Evolutionary conservation across 1,140 invertebrate genomes (phyloP), one percentile per base, ranked within the genome.

Genomic region (Apis cerana): DNA sequence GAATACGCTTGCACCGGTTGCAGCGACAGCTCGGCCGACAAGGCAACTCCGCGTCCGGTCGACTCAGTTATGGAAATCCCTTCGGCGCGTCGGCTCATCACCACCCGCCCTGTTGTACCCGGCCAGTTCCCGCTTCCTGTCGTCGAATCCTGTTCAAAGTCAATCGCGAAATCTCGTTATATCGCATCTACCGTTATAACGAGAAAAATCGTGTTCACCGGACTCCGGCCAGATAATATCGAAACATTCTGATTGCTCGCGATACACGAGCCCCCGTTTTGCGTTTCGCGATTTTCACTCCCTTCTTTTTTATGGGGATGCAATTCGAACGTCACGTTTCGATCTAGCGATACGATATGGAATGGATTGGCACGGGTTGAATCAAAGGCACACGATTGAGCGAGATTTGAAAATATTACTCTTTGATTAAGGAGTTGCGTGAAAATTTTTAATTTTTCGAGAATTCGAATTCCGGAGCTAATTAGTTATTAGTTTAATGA

Each of bases 11-110:
- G 91, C 91, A 91, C 89, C 92, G 89, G 91, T 91, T 91, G 91
- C 86, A 91, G 92, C 91, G 92, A 92, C 92, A 93, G 92, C 92
- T 92, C 90, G 92, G 92, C 88, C 90, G 92, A 92, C 92, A 93
- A 91, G 92, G 89, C 88, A 88, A 89, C 90, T 91, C 90, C 84
- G 89, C 90, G 89, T 91, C 91, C 91, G 91, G 91, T 91, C 89
- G 89, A 90, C 89, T 91, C 88, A 89, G 89, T 92, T 92, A 91
- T 92, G 90, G 91, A 93, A 93, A 93, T 93, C 88, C 87, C 90
- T 89, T 88, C 82, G 87, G 87, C 79, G 85, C 88, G 82, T 74
- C 89, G 88, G 88, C 88, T 91, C 91, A 88, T 89, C 89, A 88
- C 84, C 85, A 77, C 79, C 84, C 70, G 56, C 43, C 67, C 23